Evolutionary conservation across 2,797 vertebrate genomes (phyloP).

Genomic region (Galagoides demidoff): DNA sequence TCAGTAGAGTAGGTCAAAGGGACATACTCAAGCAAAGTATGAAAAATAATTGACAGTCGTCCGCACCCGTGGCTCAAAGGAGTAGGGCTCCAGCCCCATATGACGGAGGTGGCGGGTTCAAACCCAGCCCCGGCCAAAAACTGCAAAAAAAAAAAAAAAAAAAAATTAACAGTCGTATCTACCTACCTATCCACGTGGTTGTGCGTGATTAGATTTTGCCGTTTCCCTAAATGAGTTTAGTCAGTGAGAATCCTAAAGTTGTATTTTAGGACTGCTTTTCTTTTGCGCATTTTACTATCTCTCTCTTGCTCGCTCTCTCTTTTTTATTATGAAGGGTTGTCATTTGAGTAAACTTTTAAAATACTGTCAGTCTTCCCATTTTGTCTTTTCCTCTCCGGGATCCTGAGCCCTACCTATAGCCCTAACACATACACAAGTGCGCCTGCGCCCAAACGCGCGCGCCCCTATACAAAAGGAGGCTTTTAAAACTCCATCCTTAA

Average conservation of each 20-base stretch:
- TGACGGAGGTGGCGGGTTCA: too few species aligned
- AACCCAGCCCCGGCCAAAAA: too few species aligned
- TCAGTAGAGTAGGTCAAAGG: background rate
- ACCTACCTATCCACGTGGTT: background rate
- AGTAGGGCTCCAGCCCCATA: too few species aligned
- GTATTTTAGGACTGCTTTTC: background rate
- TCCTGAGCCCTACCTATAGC: background rate
- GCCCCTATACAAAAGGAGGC: background rate
- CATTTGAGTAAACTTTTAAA: slow-evolving; percentile 40
- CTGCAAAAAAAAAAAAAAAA: too few species aligned
- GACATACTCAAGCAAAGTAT: background rate
- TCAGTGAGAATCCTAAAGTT: slow-evolving; percentile 19
- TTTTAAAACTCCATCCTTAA: slow-evolving; percentile 50
- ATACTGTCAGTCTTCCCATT: background rate
- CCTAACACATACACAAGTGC: background rate
- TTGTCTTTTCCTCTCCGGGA: background rate
- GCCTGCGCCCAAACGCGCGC: background rate
- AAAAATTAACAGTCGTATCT: background rate
- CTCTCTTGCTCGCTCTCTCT: background rate
- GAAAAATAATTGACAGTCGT: background rate
- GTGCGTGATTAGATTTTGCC: background rate
- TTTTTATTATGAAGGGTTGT: background rate
- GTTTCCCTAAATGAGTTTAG: background rate
- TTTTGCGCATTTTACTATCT: slow-evolving; percentile 2
- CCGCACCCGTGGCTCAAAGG: too few species aligned